Conservation (phyloP, 2,113 vertebrate species). For the Alosa alosa region DNA sequence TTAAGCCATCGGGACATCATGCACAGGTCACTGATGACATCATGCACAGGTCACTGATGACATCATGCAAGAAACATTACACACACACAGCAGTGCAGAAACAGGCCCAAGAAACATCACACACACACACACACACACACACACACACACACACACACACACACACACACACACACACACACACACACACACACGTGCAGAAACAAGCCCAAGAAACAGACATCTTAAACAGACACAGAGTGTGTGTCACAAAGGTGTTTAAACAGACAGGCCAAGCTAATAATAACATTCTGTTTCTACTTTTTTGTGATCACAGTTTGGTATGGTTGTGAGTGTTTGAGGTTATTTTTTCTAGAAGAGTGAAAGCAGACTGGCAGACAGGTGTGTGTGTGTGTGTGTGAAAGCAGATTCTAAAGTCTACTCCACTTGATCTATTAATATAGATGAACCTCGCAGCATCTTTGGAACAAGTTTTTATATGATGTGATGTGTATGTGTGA, state of each 20-base stretch:
- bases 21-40: no score
- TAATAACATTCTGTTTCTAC: no score
- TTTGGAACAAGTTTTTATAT: no score
- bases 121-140: not conserved
- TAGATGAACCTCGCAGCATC: no score
- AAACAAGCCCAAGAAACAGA: not conserved
- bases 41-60: no score
- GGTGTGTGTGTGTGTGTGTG: not conserved
- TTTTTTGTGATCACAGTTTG: not conserved
- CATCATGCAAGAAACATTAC: not conserved
- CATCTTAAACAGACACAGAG: not conserved
- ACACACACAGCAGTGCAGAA: no score
- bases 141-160: not conserved
- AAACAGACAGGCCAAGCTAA: no score
- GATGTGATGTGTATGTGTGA: no score
- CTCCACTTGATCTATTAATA: no score
- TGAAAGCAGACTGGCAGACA: no score
- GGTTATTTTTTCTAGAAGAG: not conserved
- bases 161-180: not conserved
- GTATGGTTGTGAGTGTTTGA: not conserved
- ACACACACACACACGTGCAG: not conserved
- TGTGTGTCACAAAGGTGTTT: not conserved
- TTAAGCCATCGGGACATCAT: not conserved
- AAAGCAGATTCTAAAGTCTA: no score
- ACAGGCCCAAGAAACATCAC: not conserved